These are phyloP conservation scores for Benitochromis conjunctus DNA, from an alignment of 2,113 vertebrate species.

Conservation along the genomic window DNA sequence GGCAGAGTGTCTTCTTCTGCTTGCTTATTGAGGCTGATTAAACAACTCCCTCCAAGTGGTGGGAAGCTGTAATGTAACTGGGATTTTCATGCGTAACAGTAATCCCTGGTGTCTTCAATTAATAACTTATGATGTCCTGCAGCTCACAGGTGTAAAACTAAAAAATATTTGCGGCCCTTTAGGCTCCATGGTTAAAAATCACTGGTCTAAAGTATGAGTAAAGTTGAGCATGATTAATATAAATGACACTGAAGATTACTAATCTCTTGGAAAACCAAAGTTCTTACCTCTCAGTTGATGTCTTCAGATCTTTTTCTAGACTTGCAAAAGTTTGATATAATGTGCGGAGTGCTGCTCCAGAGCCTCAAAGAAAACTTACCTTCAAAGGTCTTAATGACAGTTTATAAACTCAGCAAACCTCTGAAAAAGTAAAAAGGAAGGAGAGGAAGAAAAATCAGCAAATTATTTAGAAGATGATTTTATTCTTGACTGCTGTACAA, in stretches of 20 bases:
- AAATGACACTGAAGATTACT: too few species aligned
- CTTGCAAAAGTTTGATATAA: too few species aligned
- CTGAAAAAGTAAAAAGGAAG: background rate
- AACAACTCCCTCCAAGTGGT: background rate
- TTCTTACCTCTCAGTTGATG: too few species aligned
- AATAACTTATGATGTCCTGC: background rate
- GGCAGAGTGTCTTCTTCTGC: background rate
- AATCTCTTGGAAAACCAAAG: too few species aligned
- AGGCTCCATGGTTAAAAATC: too few species aligned
- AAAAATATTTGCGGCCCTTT: too few species aligned
- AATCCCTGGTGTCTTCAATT: background rate
- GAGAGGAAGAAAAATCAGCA: background rate
- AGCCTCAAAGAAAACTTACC: background rate
- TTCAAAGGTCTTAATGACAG: background rate
- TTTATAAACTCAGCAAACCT: background rate
- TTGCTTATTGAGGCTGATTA: background rate
- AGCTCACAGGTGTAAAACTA: too few species aligned
- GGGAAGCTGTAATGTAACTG: background rate
- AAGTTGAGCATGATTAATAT: too few species aligned
- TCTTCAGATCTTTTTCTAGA: too few species aligned
- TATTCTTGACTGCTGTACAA: background rate
- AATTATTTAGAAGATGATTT: background rate
- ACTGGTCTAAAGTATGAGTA: too few species aligned
- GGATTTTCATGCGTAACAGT: background rate
- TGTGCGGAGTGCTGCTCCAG: background rate